Evolutionary conservation across 2,888 invertebrate genomes (phyloP).

Genomic region (Tenthredo mesomela): DNA sequence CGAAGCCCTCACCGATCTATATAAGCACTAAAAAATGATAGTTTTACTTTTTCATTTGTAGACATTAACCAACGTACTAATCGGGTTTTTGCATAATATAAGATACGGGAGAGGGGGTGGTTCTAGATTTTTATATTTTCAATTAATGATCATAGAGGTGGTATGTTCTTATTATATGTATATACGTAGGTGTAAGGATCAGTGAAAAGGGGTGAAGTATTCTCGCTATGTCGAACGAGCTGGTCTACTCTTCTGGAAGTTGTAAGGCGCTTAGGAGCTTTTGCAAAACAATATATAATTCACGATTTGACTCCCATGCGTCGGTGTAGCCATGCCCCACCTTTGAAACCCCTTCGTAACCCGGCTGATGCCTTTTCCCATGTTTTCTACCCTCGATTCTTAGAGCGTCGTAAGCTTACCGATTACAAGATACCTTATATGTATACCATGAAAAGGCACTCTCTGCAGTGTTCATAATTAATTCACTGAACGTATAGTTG

Average conservation of each 20-base stretch:
- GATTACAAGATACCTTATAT: constrained; percentile 12
- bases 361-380: constrained; percentile 13
- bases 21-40: background rate
- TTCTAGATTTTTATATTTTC: background rate
- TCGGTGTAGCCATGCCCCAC: constrained; percentile 17
- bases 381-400: constrained; percentile 27
- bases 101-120: background rate
- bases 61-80: background rate
- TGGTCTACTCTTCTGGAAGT: background rate
- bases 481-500: background rate
- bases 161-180: background rate
- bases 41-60: background rate
- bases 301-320: constrained; percentile 42
- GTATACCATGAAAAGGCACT: constrained; percentile 24
- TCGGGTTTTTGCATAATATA: background rate
- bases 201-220: background rate
- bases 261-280: constrained; percentile 51
- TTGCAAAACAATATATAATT: constrained; percentile 45
- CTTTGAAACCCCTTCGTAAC: constrained; percentile 28
- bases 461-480: constrained; percentile 28
- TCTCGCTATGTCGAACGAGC: constrained; percentile 3
- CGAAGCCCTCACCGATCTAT: background rate
- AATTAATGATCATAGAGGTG: background rate
- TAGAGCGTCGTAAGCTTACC: constrained; percentile 19
- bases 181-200: background rate